Evolutionary conservation across 2,797 vertebrate genomes (phyloP).

Genomic region (Gallinago solitaria): DNA sequence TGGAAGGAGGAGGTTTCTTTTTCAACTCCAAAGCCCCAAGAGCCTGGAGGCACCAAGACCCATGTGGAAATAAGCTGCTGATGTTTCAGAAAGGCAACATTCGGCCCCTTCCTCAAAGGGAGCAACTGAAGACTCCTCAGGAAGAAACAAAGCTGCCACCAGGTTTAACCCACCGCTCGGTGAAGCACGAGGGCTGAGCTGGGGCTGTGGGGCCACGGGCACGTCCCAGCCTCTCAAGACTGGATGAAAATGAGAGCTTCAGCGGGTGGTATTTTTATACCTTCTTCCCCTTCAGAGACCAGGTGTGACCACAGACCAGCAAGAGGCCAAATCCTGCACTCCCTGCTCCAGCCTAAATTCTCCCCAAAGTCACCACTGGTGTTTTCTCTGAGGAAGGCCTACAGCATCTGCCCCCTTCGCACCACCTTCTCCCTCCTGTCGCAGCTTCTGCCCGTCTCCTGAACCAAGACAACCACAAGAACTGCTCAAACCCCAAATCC

Average conservation of each 20-base stretch:
- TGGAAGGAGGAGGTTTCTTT: neutral
- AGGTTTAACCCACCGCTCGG: neutral
- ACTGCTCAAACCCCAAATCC: neutral
- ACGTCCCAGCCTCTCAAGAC: neutral
- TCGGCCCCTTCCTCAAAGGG: neutral
- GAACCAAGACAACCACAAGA: rapidly evolving
- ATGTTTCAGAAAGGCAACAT: neutral
- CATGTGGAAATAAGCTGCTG: neutral
- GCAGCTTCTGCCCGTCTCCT: neutral
- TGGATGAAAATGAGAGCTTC: neutral
- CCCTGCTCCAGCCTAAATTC: neutral
- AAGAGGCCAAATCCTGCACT: neutral
- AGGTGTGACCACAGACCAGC: neutral
- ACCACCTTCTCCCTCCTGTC: neutral
- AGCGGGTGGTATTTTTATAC: neutral
- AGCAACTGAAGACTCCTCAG: neutral
- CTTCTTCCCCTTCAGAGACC: neutral
- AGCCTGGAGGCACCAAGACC: neutral
- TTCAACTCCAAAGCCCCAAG: rapidly evolving
- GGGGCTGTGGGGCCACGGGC: neutral
- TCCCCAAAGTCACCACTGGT: neutral
- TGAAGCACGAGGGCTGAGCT: neutral
- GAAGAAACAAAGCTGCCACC: rapidly evolving
- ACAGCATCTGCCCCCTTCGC: neutral
- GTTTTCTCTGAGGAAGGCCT: rapidly evolving